phyloP scores from a whole-genome alignment of 1,140 invertebrate genomes.

The Aphelenchoides fujianensis region DNA sequence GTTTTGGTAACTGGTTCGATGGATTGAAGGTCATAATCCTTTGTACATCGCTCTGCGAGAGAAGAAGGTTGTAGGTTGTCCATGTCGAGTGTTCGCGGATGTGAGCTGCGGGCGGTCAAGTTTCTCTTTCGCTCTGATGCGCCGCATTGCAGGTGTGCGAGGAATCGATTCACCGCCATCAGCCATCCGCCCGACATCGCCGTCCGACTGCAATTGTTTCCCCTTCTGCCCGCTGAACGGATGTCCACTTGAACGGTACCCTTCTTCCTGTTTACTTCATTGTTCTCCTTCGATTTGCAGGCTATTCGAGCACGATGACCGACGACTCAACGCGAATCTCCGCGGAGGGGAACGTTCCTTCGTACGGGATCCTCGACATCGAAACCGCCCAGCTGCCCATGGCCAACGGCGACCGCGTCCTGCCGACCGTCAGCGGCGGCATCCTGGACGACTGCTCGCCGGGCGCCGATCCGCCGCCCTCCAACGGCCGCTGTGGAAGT shows the following conservation, averaged over 20 bases:
- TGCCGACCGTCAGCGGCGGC: constrained; percentile 14
- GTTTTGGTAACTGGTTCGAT: too few species aligned
- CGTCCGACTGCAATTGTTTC: too few species aligned
- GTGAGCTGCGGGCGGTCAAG: too few species aligned
- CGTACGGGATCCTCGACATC: constrained; percentile 41
- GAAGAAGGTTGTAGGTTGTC: too few species aligned
- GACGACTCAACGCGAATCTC: constrained; percentile 44
- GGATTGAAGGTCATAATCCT: too few species aligned
- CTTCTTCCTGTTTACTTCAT: neutral
- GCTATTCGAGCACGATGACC: constrained; percentile 19
- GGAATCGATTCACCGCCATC: too few species aligned
- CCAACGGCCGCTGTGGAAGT: constrained; percentile 6
- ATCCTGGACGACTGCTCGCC: constrained; percentile 5
- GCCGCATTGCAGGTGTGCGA: too few species aligned
- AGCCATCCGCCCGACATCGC: too few species aligned
- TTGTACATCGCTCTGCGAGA: too few species aligned
- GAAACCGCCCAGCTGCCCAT: constrained; percentile 2
- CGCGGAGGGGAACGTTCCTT: constrained; percentile 32
- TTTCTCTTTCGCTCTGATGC: too few species aligned
- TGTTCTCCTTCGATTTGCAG: neutral
- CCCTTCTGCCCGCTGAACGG: neutral
- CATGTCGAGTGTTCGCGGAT: too few species aligned
- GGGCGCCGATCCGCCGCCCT: neutral
- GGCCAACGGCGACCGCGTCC: neutral
- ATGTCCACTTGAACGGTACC: neutral